Percentiles rank a stretch among this genome's conserved stretches.
phyloP scores from a whole-genome alignment of 2,797 vertebrate genomes.

The Gastrophryne carolinensis region DNA sequence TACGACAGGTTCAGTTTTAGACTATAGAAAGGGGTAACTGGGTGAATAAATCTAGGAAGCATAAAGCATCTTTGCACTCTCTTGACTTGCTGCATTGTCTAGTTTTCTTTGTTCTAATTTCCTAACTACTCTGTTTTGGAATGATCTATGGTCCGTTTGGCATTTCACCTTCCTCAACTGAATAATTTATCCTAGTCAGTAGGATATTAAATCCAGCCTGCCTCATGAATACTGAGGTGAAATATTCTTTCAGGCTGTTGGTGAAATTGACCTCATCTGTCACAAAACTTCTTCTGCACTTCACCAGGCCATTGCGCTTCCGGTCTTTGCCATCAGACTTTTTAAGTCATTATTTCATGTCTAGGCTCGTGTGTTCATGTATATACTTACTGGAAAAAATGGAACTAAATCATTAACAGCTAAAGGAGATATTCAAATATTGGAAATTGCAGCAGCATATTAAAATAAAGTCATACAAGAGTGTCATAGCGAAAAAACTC shows the following conservation, averaged over 20 bases:
- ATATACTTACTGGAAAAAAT: conserved; percentile 20
- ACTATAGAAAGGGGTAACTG: too few relatives aligned
- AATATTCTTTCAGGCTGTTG: conserved; percentile 59
- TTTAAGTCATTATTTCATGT: conserved; percentile 20
- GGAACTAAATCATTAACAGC: conserved; percentile 17
- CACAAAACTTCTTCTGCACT: conserved; percentile 55
- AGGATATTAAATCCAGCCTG: conserved; percentile 60
- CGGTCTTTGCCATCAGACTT: conserved; percentile 21
- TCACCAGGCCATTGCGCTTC: conserved; percentile 48
- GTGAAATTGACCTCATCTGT: conserved; percentile 57
- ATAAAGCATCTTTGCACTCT: conserved; percentile 56
- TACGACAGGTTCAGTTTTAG: too few relatives aligned
- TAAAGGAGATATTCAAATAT: conserved; percentile 7
- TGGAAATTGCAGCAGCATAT: conserved; percentile 1
- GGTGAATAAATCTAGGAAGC: too few relatives aligned
- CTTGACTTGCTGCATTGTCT: conserved; percentile 41
- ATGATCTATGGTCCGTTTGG: conserved; percentile 58
- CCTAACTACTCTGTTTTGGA: conserved; percentile 52
- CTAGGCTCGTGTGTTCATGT: conserved; percentile 5
- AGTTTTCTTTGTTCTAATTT: conserved; percentile 59
- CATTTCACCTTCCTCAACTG: conserved; percentile 56
- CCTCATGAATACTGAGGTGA: conserved; percentile 53
- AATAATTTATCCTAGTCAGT: conserved; percentile 59
- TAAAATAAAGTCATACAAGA: neutral
- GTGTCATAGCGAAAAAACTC: neutral